A percentile compares a stretch with the other conserved stretches of the same genome.
Evolutionary conservation across 2,888 invertebrate genomes (phyloP).

Genomic region (Ethmia dodecea): DNA sequence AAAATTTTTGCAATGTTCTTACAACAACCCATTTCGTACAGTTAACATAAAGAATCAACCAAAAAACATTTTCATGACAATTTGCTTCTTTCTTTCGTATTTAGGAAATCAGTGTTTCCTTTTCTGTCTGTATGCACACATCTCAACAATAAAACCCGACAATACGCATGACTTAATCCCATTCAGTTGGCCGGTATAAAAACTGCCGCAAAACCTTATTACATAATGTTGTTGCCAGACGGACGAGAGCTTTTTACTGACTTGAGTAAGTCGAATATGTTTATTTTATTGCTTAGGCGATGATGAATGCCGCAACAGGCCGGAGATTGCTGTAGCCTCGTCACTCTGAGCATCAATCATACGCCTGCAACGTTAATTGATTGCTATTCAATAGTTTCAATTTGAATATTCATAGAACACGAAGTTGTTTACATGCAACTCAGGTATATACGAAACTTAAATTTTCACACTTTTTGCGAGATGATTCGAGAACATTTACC

Average conservation of each 20-base stretch:
- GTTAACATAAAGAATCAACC: no score
- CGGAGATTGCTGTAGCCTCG: background rate
- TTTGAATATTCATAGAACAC: background rate
- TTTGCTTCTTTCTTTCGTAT: no score
- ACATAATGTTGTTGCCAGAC: constrained; percentile 24
- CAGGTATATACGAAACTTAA: no score
- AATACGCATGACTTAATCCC: constrained; percentile 35
- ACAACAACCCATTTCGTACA: no score
- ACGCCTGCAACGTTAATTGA: background rate
- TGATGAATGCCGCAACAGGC: background rate
- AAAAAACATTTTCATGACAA: no score
- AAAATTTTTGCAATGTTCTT: no score
- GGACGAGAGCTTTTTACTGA: background rate
- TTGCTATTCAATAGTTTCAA: background rate
- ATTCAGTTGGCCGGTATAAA: constrained; percentile 31
- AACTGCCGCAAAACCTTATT: constrained; percentile 35
- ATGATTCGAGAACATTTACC: no score
- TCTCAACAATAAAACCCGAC: constrained; percentile 11
- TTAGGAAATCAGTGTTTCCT: constrained; percentile 1
- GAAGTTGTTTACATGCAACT: no score
- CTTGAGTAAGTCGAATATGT: background rate
- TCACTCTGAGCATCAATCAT: background rate
- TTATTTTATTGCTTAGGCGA: background rate
- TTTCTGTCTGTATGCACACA: constrained; percentile 4
- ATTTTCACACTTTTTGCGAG: no score